These are phyloP conservation scores for Hirudinaria manillensis DNA, from an alignment of 2,888 invertebrate genomes.

Conservation along the genomic window DNA sequence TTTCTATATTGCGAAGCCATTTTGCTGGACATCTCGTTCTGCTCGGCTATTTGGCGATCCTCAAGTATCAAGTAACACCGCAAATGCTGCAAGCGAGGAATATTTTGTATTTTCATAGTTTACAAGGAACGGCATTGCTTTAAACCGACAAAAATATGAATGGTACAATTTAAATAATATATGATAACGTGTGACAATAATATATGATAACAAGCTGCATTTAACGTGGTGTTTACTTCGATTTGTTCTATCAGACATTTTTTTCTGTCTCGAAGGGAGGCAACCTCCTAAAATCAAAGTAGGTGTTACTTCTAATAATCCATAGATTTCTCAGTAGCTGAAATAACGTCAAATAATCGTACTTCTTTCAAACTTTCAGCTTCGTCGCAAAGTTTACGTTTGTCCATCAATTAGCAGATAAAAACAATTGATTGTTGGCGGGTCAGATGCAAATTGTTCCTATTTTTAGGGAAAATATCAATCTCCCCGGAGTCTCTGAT, in stretches of 20 bases:
- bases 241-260: constrained; percentile 26
- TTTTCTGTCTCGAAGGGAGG: constrained; percentile 16
- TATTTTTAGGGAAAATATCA: too few species aligned
- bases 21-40: constrained; percentile 19
- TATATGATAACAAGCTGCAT: neutral
- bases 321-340: too few species aligned
- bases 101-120: constrained; percentile 7
- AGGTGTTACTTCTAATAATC: too few species aligned
- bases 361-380: too few species aligned
- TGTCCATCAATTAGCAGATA: too few species aligned
- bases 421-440: too few species aligned
- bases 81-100: constrained; percentile 11
- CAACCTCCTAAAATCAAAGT: constrained; percentile 18
- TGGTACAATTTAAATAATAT: neutral
- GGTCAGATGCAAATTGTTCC: too few species aligned
- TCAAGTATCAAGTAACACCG: constrained; percentile 26
- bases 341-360: too few species aligned
- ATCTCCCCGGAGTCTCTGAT: too few species aligned
- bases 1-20: neutral
- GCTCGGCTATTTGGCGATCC: constrained; percentile 26
- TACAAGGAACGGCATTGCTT: neutral
- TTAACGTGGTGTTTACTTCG: constrained; percentile 1
- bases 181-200: neutral
- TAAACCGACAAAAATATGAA: too few species aligned
- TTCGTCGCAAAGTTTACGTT: too few species aligned